Base-by-base conservation (phyloP, 1,140 invertebrate genomes). In the Scaptomyza hsui region DNA sequence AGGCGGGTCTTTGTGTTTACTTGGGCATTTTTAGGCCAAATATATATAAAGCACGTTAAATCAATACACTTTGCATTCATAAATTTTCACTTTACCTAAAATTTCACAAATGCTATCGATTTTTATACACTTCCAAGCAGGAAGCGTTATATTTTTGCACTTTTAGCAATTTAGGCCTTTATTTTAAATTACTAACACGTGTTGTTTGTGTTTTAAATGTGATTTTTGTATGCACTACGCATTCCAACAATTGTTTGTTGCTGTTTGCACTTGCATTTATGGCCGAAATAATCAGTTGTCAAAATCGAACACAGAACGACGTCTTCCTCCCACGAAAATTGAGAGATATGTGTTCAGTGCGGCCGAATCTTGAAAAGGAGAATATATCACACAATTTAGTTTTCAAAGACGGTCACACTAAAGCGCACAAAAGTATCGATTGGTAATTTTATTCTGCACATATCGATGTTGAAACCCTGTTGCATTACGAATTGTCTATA, bases 201-300 rank as follows among this genome's bases (percentile, higher is more conserved):
- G 3, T 18, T 24, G 26, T 32, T 18, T 39, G 3, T 35, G n/a
- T 3, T 29, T 21, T 26, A 2, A 32, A 7, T 41, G 12, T 26
- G 12, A 67, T 67, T 67, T 72, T 67, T 41, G 32, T 5, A 67
- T 72, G 69, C 69, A 67, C 47, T 67, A 53, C 55, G 48, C 47
- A 37, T 42, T 32, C 47, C 41, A 68, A 18, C 29, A 12, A 13
- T 53, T 35, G 12, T 47, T 39, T 42, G 18, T 47, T 67, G 55
- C 48, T 67, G 26, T 35, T 41, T 60, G 63, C n/a, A 67, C 63
- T 67, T 72, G 69, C 68, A 71, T 57, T 63, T 35, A 57, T 7
- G 62, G 16, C 68, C 68, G 52, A 71, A 65, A 49, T 37, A 44
- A 21, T 19, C 42, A 26, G 45, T 65, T 39, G 29, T 35, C 61